These are phyloP conservation scores for Andricus quercusramuli DNA, from an alignment of 2,888 invertebrate genomes.

Conservation along the genomic window DNA sequence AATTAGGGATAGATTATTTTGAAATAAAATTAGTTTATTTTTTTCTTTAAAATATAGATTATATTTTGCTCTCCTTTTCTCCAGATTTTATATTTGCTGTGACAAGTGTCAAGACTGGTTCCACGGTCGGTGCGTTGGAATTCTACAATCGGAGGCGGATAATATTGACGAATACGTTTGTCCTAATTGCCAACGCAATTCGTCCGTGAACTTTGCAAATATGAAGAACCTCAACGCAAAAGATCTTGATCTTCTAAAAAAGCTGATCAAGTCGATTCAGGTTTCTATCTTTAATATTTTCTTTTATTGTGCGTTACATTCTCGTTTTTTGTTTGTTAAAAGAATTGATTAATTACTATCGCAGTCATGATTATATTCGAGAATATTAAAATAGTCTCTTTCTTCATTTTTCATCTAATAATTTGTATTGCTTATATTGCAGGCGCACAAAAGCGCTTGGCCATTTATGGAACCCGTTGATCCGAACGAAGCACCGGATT, in stretches of 20 bases:
- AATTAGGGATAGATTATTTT: too few relatives aligned
- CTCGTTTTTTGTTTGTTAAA: too few relatives aligned
- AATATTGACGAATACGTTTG: constrained; percentile 97
- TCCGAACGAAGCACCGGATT: constrained; percentile 96
- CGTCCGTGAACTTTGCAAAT: constrained; percentile 93
- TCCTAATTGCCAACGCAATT: constrained; percentile 95
- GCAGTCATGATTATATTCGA: not conserved
- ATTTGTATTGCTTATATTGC: constrained; percentile 56
- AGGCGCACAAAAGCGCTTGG: constrained; percentile 97
- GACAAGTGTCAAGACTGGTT: constrained; percentile 99
- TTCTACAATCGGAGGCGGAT: constrained; percentile 95
- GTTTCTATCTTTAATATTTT: constrained; percentile 75
- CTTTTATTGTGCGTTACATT: not conserved
- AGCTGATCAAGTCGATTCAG: constrained; percentile 93
- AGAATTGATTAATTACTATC: too few relatives aligned
- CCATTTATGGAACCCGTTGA: constrained; percentile 99
- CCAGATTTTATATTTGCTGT: constrained; percentile 98
- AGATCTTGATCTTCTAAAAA: constrained; percentile 91
- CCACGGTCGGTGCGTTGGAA: constrained; percentile 98
- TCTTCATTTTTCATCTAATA: constrained; percentile 24
- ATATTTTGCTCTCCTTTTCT: constrained; percentile 53
- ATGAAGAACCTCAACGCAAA: constrained; percentile 90
- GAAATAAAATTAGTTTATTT: not conserved
- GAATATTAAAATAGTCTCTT: not conserved
- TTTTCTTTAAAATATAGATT: not conserved